These are phyloP conservation scores for Megaustenia siamemsis DNA, from an alignment of 2,888 invertebrate species.

Conservation along the genomic window DNA sequence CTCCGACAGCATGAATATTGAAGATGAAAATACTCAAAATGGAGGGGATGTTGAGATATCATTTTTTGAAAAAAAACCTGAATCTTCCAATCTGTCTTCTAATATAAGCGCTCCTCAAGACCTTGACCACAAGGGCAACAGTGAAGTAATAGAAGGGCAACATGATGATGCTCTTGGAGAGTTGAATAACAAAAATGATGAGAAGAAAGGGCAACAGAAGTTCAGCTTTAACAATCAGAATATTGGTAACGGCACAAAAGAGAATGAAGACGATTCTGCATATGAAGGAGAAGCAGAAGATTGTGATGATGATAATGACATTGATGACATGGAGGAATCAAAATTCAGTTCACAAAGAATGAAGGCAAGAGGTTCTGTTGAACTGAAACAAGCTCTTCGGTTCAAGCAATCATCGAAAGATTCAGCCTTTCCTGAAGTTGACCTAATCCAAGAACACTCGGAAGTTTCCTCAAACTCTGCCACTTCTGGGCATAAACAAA, in stretches of 20 bases:
- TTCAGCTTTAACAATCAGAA: not conserved
- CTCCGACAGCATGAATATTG: conserved; percentile 53
- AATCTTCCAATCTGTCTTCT: not conserved
- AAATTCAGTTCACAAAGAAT: not conserved
- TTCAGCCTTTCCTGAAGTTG: conserved; percentile 23
- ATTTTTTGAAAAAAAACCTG: not conserved
- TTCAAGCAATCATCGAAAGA: conserved; percentile 15
- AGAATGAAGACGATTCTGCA: conserved; percentile 24
- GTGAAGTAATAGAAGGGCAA: not conserved
- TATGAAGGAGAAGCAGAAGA: conserved; percentile 30
- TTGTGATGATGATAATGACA: conserved; percentile 11
- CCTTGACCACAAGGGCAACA: not conserved
- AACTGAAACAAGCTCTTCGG: conserved; percentile 11
- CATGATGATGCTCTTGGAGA: not conserved
- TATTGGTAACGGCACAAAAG: conserved; percentile 35
- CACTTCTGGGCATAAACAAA: not conserved
- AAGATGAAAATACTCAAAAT: conserved; percentile 52
- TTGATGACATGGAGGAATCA: not conserved
- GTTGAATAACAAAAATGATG: not conserved
- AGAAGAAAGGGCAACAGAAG: not conserved
- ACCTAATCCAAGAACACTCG: not conserved
- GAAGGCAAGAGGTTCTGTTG: conserved; percentile 30
- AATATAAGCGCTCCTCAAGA: not conserved
- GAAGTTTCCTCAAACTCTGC: not conserved
- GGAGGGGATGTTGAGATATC: not conserved